Percentiles rank a stretch among this genome's conserved stretches.
These are phyloP conservation scores for Trematomus bernacchii DNA, from an alignment of 2,797 vertebrate genomes.

Conservation along the genomic window DNA sequence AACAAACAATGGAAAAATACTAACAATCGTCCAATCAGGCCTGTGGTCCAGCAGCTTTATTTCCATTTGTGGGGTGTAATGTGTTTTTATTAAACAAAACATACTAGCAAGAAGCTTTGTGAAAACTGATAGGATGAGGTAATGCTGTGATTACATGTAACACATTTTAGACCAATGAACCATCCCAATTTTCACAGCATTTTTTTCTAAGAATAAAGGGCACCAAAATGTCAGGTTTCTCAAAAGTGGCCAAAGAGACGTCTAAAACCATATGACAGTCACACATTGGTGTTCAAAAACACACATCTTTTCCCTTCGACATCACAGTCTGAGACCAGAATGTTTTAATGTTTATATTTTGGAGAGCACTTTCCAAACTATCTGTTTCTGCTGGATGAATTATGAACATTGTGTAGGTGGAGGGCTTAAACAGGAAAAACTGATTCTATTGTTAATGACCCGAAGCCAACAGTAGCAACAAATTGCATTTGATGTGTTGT, in stretches of 20 bases:
- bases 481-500: conserved; percentile 5
- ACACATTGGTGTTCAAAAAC: not conserved
- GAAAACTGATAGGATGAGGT: not conserved
- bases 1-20: not conserved
- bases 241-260: not conserved
- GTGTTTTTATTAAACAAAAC: no score
- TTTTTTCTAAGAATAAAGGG: not conserved
- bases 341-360: conserved; percentile 9
- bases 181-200: no score
- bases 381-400: conserved; percentile 19
- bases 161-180: not conserved
- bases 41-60: not conserved
- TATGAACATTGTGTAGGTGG: conserved; percentile 21
- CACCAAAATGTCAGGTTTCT: not conserved
- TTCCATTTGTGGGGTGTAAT: not conserved
- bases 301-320: not conserved
- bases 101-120: not conserved
- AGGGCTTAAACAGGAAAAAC: conserved; percentile 13
- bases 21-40: not conserved
- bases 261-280: not conserved
- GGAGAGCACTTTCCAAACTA: not conserved
- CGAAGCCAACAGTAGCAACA: conserved; percentile 9
- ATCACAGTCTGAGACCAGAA: not conserved
- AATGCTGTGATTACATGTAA: not conserved
- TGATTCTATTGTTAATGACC: conserved; percentile 14